Evolutionary conservation across 2,888 invertebrate species (phyloP), one percentile per base, ranked within the genome.

Genomic region (Sthenelais limicola): DNA sequence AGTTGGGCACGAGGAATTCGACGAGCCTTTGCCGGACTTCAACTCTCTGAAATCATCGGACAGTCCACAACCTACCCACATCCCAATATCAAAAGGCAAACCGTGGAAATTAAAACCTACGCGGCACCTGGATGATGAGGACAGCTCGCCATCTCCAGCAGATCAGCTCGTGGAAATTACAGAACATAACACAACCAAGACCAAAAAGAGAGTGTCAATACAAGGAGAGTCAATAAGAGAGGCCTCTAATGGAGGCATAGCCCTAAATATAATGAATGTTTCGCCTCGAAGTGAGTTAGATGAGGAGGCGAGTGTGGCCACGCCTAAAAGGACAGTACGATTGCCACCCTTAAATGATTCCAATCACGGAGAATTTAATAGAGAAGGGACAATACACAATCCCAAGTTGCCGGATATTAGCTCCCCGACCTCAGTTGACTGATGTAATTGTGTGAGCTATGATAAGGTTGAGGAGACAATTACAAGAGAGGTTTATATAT

Each of bases 1-100:
- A 52, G 62, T 77, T 3, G 81, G 58, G 1, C 47, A 67, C 18
- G 71, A 76, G 35, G 68, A 58, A n/a, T 77, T 70, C 38, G 35
- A 35, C 52, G 68, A 56, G 35, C 58, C 70, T 0, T 33, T 72
- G 26, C 77, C 77, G 18, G 52, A 75, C 66, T 74, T 74, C 38
- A n/a, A 48, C 12, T 54, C 47, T 3, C 54, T 76, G 33, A 38
- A 38, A n/a, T 21, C 49, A 3, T 58, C 52, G n/a, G 77, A 77
- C 47, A 15, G 32, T 49, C 72, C 74, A 3, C 38, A 26, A 12
- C 74, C 75, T 1, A 67, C 9, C 28, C 18, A 67, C 15, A 68
- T 77, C 18, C 77, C 76, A 3, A 52, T 56, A 7, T 74, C 76
- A 21, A 21, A 35, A 1, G 62, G 62, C 5, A 35, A 26, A 15